Evolutionary conservation across 2,113 vertebrate species (phyloP).

Genomic region (Oryzias celebensis): DNA sequence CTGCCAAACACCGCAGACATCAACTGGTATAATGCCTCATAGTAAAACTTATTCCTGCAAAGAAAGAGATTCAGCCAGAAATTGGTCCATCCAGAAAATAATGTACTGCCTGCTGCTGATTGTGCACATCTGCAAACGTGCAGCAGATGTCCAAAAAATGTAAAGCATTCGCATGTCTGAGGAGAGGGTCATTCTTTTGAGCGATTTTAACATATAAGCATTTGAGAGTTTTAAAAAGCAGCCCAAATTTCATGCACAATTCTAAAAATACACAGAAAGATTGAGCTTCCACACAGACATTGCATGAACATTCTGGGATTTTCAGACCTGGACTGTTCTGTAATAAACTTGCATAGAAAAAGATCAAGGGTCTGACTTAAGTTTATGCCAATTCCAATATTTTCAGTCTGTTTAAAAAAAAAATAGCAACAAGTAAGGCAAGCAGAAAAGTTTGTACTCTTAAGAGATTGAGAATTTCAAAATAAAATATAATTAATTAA

Average conservation of each 20-base stretch:
- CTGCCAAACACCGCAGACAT: slow-evolving; percentile 6
- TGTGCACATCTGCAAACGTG: too few relatives aligned
- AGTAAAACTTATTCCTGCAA: background rate
- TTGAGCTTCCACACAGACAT: background rate
- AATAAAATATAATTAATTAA: slow-evolving; percentile 7
- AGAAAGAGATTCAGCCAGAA: slow-evolving; percentile 43
- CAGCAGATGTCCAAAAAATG: too few relatives aligned
- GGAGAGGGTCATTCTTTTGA: too few relatives aligned
- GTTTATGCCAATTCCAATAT: slow-evolving; percentile 14
- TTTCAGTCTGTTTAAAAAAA: slow-evolving; percentile 8
- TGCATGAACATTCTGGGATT: background rate
- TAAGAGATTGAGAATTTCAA: background rate
- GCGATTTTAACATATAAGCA: too few relatives aligned
- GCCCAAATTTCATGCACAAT: too few relatives aligned
- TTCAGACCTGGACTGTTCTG: slow-evolving; percentile 3
- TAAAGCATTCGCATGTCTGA: too few relatives aligned
- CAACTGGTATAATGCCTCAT: background rate
- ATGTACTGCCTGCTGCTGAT: slow-evolving; percentile 14
- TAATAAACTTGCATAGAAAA: slow-evolving; percentile 26
- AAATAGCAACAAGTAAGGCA: slow-evolving; percentile 8
- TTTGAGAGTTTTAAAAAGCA: too few relatives aligned
- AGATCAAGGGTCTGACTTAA: slow-evolving; percentile 17
- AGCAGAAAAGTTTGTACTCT: slow-evolving; percentile 4
- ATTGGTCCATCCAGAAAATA: slow-evolving; percentile 30
- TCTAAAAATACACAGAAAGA: background rate